phyloP scores from a whole-genome alignment of 2,113 vertebrate species.

The Oenanthe oenanthe region DNA sequence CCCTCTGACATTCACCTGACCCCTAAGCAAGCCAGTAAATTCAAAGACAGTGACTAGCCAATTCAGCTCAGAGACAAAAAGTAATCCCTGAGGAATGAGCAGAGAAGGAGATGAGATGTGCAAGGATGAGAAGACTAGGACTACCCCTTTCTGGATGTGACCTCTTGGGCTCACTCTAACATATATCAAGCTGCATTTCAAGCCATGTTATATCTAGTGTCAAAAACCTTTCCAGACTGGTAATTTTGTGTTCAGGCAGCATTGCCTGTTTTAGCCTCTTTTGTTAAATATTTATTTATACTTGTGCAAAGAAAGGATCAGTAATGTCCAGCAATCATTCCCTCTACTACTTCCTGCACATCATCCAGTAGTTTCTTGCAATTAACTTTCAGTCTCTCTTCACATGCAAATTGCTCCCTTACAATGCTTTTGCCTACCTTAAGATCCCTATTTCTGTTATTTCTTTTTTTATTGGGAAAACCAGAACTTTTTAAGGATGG shows the following conservation, averaged over 20 bases:
- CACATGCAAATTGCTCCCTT: neutral
- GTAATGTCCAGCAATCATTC: neutral
- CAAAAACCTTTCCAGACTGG: neutral
- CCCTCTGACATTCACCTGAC: neutral
- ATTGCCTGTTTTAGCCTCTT: neutral
- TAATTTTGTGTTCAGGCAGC: neutral
- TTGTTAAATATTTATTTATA: neutral
- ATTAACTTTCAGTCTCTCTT: neutral
- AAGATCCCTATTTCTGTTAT: neutral
- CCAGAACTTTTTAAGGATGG: neutral
- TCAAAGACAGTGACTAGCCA: neutral
- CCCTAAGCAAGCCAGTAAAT: constrained; percentile 18
- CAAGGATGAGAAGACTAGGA: neutral
- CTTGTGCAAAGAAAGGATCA: neutral
- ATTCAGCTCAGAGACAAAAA: constrained; percentile 7
- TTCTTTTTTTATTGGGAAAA: neutral
- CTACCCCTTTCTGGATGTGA: neutral
- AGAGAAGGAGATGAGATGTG: neutral
- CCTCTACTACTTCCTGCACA: neutral
- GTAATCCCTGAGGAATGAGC: constrained; percentile 1
- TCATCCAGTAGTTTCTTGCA: neutral
- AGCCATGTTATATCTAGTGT: neutral
- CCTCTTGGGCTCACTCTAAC: neutral
- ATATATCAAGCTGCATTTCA: neutral
- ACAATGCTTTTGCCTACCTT: neutral